Conservation (phyloP, 92 coral and sea anemone genomes). For the Parazoanthus swiftii region DNA sequence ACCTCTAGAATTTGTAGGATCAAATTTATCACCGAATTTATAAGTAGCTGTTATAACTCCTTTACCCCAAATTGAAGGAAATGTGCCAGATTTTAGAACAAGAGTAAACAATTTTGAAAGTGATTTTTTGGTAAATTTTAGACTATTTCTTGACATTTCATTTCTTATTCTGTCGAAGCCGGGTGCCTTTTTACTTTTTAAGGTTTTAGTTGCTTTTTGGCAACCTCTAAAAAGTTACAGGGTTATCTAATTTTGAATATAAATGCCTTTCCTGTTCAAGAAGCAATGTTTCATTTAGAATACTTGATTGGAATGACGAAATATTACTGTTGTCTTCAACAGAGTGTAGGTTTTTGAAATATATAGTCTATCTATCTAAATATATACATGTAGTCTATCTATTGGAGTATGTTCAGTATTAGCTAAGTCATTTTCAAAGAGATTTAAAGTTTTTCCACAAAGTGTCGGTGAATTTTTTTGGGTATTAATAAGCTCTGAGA, state of each 20-base stretch:
- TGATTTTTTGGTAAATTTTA: not conserved
- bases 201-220: conserved; percentile 27
- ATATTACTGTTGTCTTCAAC: conserved; percentile 14
- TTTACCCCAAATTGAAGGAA: conserved; percentile 28
- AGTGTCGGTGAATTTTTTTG: not conserved
- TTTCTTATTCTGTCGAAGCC: conserved; percentile 50
- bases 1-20: conserved; percentile 47
- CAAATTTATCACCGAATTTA: conserved; percentile 39
- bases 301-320: conserved; percentile 14
- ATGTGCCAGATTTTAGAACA: conserved; percentile 27
- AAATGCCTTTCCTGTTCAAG: conserved; percentile 13
- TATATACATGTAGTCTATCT: not conserved
- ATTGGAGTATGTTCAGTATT: conserved; percentile 15
- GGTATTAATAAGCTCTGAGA: conserved; percentile 18
- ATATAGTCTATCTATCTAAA: not conserved
- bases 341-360: conserved; percentile 17
- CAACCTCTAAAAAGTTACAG: conserved; percentile 36
- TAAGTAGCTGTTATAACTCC: conserved; percentile 38
- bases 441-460: conserved; percentile 4
- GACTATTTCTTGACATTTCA: conserved; percentile 42
- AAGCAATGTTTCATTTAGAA: conserved; percentile 17
- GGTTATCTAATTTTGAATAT: conserved; percentile 7
- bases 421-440: conserved; percentile 1
- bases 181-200: conserved; percentile 47
- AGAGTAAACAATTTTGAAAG: conserved; percentile 35